Evolutionary conservation across 2,888 invertebrate genomes (phyloP), one percentile per base, ranked within the genome.

Genomic region (Hypolimnas misippus): DNA sequence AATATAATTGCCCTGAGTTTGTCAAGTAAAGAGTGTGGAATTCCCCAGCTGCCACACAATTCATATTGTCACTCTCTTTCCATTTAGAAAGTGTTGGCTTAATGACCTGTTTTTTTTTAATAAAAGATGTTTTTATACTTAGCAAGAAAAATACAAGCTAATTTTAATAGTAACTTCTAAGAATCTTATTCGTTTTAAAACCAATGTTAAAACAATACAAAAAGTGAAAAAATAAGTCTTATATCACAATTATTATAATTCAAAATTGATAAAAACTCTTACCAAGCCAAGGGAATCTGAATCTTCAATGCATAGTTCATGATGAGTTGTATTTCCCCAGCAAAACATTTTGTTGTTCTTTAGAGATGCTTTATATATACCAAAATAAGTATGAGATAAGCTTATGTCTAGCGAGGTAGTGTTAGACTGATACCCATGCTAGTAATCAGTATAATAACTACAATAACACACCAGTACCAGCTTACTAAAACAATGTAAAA

Each of bases 11-110:
- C 8, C 98, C 98, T 78, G 94, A 94, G 63, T 92, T 89, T 0
- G 96, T 95, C 0, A 98, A 89, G 68, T 98, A 93, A 12, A 98
- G 81, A 0, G 97, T 96, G 82, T 98, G 98, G 71, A 95, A 95
- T 73, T 95, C 94, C 19, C 98, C 98, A 74, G 98, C 96, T 4
- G 96, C 94, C 51, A 94, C 92, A 58, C 92, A 84, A 51, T 84
- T 79, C 1, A 95, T 85, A 68, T 89, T 86, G 58, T 84, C 85
- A 57, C 94, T 93, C 66, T 92, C 92, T 67, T 89, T 87, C 95
- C 95, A 95, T 75, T 93, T 92, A 63, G 94, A 91, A 66, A 93
- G 77, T 60, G 93, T 92, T 6, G 95, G 95, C 66, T 90, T 91
- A 70, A 94, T 88, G 4, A 69, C 59, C 63, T 69, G 16, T 49